Percentiles rank a stretch among this genome's conserved stretches.
Conservation (phyloP, 2,113 vertebrate genomes). For the Camarhynchus parvulus region DNA sequence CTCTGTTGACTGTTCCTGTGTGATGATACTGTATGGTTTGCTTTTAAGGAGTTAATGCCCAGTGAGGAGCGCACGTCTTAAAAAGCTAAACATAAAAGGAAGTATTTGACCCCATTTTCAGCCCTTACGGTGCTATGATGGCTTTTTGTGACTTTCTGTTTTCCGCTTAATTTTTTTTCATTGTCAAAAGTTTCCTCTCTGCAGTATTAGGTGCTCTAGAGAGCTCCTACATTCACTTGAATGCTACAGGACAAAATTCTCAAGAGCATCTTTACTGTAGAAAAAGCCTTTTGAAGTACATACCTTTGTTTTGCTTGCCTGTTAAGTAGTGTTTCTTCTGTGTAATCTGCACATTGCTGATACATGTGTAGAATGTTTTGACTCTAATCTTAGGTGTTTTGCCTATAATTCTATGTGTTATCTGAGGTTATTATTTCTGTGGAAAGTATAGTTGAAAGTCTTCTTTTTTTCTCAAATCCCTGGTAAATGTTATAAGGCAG, state of each 20-base stretch:
- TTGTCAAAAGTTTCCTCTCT: not conserved
- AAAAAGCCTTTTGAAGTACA: not conserved
- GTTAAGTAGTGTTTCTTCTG: not conserved
- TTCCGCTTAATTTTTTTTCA: not conserved
- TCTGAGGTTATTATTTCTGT: not conserved
- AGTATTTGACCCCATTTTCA: not conserved
- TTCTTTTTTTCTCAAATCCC: not conserved
- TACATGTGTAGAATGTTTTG: not conserved
- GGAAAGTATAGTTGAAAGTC: not conserved
- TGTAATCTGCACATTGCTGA: not conserved
- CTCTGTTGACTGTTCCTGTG: not conserved
- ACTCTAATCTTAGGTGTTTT: not conserved
- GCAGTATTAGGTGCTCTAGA: not conserved
- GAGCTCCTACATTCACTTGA: not conserved
- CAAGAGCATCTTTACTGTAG: fast-evolving
- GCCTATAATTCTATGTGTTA: fast-evolving
- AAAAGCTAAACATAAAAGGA: not conserved
- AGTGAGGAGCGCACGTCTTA: fast-evolving
- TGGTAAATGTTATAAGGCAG: not conserved
- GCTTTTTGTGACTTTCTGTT: not conserved
- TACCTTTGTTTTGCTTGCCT: not conserved
- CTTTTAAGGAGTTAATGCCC: not conserved
- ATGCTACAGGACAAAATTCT: not conserved
- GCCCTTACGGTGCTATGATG: fast-evolving
- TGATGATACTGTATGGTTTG: fast-evolving